Conservation (phyloP, 2,888 invertebrate genomes). For the Rhogogaster chlorosoma region DNA sequence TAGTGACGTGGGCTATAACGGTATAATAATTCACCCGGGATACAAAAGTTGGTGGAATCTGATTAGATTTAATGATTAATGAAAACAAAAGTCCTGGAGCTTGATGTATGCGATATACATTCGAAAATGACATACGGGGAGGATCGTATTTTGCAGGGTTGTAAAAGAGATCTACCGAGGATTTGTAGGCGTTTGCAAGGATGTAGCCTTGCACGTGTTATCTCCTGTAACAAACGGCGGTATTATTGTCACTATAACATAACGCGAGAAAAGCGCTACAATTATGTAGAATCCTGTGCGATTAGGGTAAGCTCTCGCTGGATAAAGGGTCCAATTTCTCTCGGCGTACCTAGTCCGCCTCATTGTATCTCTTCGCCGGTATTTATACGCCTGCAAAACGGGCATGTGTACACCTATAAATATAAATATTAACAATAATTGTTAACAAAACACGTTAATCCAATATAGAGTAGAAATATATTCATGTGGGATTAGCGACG, state of each 20-base stretch:
- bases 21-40: not conserved
- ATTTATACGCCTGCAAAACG: not conserved
- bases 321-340: conserved; percentile 35
- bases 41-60: not conserved
- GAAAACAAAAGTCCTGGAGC: not conserved
- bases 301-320: conserved; percentile 35
- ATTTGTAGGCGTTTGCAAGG: conserved; percentile 6
- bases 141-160: not conserved
- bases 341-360: not conserved
- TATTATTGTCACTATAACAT: conserved; percentile 34
- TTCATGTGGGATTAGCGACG: conserved; percentile 1
- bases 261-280: conserved; percentile 35
- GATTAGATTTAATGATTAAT: not conserved
- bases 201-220: conserved; percentile 8
- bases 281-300: conserved; percentile 37
- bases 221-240: conserved; percentile 25
- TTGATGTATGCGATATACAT: not conserved
- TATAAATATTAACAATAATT: not conserved
- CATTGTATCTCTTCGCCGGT: not conserved
- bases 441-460: not conserved
- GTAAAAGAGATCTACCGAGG: not conserved
- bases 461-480: not conserved
- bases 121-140: not conserved
- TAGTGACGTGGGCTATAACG: not conserved
- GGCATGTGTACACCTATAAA: not conserved